phyloP scores from a whole-genome alignment of 2,113 vertebrate species.

The Nyctibius bracteatus region DNA sequence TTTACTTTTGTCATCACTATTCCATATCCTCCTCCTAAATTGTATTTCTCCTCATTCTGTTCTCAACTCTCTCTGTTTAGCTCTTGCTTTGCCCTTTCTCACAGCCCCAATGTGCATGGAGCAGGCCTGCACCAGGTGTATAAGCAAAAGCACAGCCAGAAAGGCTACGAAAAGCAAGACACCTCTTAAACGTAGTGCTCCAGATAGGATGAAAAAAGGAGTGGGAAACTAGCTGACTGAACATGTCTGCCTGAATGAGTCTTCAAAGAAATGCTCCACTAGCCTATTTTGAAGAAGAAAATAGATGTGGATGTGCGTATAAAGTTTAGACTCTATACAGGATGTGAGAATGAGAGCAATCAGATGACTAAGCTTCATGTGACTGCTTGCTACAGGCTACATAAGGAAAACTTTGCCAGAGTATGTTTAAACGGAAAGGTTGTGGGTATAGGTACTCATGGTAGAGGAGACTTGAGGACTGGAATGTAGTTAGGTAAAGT shows the following conservation, averaged over 20 bases:
- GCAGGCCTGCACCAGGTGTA: not conserved
- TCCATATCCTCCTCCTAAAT: not conserved
- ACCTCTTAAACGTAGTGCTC: not conserved
- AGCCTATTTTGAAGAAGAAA: not conserved
- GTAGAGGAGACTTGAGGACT: not conserved
- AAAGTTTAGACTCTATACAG: not conserved
- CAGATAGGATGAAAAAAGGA: not conserved
- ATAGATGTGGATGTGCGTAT: not conserved
- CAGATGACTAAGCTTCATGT: slow-evolving; percentile 24
- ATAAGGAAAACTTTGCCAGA: not conserved
- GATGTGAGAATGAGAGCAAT: slow-evolving; percentile 44
- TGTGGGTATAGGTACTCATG: not conserved
- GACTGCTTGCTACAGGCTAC: not conserved
- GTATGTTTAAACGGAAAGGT: not conserved
- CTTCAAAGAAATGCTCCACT: not conserved
- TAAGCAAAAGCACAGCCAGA: not conserved
- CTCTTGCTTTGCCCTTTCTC: not conserved
- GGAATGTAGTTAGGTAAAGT: not conserved
- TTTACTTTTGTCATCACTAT: not conserved
- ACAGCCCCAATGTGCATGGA: not conserved
- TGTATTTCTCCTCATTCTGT: not conserved
- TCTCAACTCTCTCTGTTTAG: not conserved
- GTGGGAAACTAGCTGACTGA: not conserved
- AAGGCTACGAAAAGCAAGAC: not conserved
- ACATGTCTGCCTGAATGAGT: not conserved